Evolutionary conservation across 2,797 vertebrate genomes (phyloP).

Genomic region (Cossypha polioptera): DNA sequence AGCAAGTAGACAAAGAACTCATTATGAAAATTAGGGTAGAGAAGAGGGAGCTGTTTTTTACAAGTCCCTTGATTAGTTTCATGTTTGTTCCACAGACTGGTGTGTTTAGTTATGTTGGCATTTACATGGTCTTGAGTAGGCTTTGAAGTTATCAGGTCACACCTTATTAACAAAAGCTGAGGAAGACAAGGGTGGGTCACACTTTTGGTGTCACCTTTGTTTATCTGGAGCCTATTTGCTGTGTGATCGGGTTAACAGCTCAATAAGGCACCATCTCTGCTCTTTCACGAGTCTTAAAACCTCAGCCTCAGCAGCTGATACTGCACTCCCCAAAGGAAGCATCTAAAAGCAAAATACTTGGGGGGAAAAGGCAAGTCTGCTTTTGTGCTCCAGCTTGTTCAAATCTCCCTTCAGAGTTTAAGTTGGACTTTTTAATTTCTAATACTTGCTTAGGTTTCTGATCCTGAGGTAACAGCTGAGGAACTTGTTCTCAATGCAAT

Average conservation of each 20-base stretch:
- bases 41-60: background rate
- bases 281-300: background rate
- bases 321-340: background rate
- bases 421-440: background rate
- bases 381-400: background rate
- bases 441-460: background rate
- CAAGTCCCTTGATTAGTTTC: background rate
- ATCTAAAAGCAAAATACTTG: background rate
- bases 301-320: background rate
- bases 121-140: background rate
- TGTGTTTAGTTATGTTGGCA: background rate
- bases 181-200: background rate
- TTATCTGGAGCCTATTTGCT: slow-evolving; percentile 42
- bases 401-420: background rate
- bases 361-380: background rate
- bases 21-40: background rate
- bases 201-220: slow-evolving; percentile 22
- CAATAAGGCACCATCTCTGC: background rate
- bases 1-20: background rate
- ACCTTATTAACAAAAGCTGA: slow-evolving; percentile 28
- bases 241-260: background rate
- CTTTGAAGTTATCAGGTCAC: slow-evolving; percentile 58
- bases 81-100: background rate
- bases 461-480: background rate
- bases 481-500: background rate